Conservation (phyloP, 2,888 invertebrate species). For the Ptycholaimellus sp. region DNA sequence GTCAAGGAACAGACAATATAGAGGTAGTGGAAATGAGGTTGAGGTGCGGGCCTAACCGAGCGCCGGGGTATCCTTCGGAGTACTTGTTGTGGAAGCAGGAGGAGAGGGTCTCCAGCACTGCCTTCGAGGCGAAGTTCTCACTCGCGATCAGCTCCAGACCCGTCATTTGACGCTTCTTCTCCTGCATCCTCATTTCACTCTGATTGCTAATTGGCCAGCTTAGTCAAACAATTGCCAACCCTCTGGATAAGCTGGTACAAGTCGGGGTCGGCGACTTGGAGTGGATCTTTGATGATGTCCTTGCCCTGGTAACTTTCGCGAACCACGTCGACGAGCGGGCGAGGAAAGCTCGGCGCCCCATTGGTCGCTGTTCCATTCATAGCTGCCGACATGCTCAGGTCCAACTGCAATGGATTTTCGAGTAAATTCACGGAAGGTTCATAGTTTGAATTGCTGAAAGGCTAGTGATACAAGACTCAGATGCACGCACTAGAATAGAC, state of each 20-base stretch:
- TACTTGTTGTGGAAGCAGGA: conserved; percentile 38
- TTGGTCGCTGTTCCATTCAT: too few species aligned
- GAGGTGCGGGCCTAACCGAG: conserved; percentile 24
- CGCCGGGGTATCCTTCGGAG: conserved; percentile 37
- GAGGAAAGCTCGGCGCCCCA: too few species aligned
- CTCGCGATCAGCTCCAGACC: conserved; percentile 91
- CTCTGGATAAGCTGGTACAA: conserved; percentile 51
- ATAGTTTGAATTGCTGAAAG: too few species aligned
- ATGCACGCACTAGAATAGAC: too few species aligned
- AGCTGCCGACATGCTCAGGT: too few species aligned
- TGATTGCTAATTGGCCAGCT: neutral
- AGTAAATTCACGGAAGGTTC: too few species aligned
- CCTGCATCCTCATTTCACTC: conserved; percentile 26
- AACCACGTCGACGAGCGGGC: neutral
- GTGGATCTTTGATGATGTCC: conserved; percentile 15
- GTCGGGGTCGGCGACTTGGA: conserved; percentile 58
- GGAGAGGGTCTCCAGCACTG: conserved; percentile 32
- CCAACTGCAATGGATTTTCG: too few species aligned
- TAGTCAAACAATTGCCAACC: conserved; percentile 6
- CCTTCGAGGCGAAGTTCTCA: conserved; percentile 39
- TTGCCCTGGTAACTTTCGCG: conserved; percentile 7
- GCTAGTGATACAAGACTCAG: too few species aligned
- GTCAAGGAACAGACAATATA: conserved; percentile 3
- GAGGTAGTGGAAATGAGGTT: neutral
- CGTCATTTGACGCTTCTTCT: conserved; percentile 54